phyloP scores from a whole-genome alignment of 1,140 invertebrate species.

The Saccostrea glomerata region DNA sequence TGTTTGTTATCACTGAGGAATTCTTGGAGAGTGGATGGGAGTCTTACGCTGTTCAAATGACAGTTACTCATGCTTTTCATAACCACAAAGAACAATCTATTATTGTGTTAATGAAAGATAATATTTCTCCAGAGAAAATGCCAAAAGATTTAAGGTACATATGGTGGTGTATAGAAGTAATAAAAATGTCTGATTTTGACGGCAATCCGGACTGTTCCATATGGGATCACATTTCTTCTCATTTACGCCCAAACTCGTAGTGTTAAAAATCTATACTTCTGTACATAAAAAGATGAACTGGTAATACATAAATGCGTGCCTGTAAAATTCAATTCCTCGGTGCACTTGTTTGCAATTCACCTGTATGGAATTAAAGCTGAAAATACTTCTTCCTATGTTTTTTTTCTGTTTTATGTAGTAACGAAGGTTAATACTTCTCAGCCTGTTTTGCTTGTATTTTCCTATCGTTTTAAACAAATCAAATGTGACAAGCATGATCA shows the following conservation, averaged over 20 bases:
- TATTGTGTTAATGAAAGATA: neutral
- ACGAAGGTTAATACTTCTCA: no score
- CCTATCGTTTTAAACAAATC: no score
- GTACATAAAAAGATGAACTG: no score
- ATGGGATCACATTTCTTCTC: neutral
- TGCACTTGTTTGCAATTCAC: no score
- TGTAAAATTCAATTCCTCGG: no score
- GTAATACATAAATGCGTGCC: no score
- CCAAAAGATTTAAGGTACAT: neutral
- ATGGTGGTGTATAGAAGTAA: neutral
- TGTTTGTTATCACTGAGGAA: neutral
- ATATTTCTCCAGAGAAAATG: neutral
- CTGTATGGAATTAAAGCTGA: no score
- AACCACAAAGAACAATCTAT: neutral
- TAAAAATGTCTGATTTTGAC: neutral
- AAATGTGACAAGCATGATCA: no score
- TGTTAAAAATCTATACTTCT: no score
- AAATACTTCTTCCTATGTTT: no score
- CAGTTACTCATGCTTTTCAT: conserved; percentile 25
- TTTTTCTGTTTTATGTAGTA: no score
- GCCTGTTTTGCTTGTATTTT: no score
- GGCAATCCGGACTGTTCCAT: neutral
- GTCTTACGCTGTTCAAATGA: conserved; percentile 11
- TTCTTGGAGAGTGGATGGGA: neutral
- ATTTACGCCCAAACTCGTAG: neutral